Evolutionary conservation across 2,113 vertebrate genomes (phyloP).

Genomic region (Pseudopodoces humilis): DNA sequence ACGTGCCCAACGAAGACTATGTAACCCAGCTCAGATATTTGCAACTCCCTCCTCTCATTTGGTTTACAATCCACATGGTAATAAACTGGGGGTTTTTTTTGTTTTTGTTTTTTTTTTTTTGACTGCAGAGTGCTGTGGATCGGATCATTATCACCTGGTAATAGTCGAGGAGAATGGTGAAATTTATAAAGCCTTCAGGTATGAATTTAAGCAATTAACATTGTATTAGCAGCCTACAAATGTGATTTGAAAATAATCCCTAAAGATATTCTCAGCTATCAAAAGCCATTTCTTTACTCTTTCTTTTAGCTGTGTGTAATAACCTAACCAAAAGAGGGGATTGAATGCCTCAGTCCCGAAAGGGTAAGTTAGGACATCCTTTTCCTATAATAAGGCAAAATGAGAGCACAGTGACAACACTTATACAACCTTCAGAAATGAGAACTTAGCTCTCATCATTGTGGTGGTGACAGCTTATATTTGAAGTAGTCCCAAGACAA

Average conservation of each 20-base stretch:
- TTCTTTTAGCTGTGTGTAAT: not conserved
- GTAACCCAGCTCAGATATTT: not conserved
- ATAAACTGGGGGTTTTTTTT: not conserved
- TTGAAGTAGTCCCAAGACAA: not conserved
- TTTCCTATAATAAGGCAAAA: not conserved
- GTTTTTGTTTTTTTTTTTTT: not conserved
- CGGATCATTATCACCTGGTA: not conserved
- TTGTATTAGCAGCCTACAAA: slow-evolving; percentile 7
- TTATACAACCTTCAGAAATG: not conserved
- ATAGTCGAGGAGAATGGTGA: not conserved
- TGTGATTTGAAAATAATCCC: slow-evolving; percentile 4
- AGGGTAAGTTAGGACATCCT: not conserved
- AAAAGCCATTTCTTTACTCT: slow-evolving; percentile 1
- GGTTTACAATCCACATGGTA: not conserved
- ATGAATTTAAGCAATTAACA: slow-evolving; percentile 17
- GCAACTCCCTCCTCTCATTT: not conserved
- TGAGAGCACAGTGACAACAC: not conserved
- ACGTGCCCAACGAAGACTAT: not conserved
- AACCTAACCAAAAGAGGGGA: not conserved
- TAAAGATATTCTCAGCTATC: not conserved
- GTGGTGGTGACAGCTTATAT: not conserved
- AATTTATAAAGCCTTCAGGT: slow-evolving; percentile 16
- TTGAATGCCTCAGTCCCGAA: not conserved
- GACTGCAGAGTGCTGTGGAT: not conserved
- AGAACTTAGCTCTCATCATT: not conserved